phyloP scores from a whole-genome alignment of 2,888 invertebrate genomes.

The Nymphalis urticae region DNA sequence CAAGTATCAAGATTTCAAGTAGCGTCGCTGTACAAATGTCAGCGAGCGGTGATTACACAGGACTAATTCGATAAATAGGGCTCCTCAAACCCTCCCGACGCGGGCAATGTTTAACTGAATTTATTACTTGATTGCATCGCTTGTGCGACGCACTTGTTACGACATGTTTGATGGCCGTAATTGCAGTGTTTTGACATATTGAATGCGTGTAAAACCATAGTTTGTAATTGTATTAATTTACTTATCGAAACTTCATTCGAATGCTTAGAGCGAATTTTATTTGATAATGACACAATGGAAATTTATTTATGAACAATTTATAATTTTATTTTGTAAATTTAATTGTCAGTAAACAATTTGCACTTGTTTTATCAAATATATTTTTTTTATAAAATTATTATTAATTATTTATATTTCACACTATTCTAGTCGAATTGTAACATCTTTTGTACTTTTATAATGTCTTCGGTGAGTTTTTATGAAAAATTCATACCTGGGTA shows the following conservation, averaged over 20 bases:
- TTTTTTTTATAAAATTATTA: too few species aligned
- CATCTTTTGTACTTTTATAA: too few species aligned
- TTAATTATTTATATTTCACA: too few species aligned
- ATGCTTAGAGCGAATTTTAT: background rate
- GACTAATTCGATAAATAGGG: conserved; percentile 73
- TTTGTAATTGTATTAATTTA: conserved; percentile 24
- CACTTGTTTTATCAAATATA: too few species aligned
- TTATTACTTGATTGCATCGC: conserved; percentile 69
- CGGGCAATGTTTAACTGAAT: conserved; percentile 57
- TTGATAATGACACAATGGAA: background rate
- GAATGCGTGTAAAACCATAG: conserved; percentile 25
- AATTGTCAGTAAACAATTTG: too few species aligned
- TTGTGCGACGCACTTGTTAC: conserved; percentile 48
- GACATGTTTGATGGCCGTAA: conserved; percentile 27
- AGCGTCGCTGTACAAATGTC: conserved; percentile 47
- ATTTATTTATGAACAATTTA: background rate
- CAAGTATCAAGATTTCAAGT: conserved; percentile 48
- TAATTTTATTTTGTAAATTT: background rate
- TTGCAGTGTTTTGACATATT: conserved; percentile 37
- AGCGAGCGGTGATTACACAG: conserved; percentile 70
- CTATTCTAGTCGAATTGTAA: too few species aligned
- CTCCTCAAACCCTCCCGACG: conserved; percentile 44
- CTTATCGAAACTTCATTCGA: background rate
- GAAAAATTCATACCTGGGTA: too few species aligned
- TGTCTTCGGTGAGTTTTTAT: too few species aligned